A percentile compares a stretch with the other conserved stretches of the same genome.
phyloP scores from a whole-genome alignment of 2,888 invertebrate species.

The Andrena dorsata region DNA sequence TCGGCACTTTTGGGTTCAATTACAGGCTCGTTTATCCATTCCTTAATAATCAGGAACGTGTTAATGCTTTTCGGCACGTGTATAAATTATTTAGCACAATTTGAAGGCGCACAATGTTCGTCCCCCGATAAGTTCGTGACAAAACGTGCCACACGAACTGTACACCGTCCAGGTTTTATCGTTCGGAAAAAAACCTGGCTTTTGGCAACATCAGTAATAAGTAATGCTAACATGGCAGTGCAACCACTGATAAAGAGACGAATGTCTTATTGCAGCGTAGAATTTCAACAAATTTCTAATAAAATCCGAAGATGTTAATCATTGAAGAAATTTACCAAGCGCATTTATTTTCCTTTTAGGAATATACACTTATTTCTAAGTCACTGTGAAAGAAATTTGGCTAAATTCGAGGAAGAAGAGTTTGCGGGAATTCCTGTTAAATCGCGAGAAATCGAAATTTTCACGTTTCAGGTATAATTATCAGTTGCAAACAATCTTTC shows the following conservation, averaged over 20 bases:
- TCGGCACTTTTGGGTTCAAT: neutral
- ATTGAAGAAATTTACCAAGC: neutral
- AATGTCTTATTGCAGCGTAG: neutral
- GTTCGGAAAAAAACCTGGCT: neutral
- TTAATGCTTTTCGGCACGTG: neutral
- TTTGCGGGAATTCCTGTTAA: neutral
- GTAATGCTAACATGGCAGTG: neutral
- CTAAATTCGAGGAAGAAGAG: neutral
- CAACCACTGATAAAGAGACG: neutral
- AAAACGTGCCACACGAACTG: slow-evolving; percentile 6
- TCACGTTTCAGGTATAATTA: neutral
- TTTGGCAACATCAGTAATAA: neutral
- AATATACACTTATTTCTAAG: no score
- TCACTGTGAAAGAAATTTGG: no score
- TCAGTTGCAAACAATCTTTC: neutral
- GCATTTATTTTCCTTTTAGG: neutral
- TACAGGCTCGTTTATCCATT: no score
- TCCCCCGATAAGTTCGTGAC: neutral
- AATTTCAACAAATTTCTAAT: neutral
- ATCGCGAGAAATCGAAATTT: neutral
- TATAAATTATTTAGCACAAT: neutral
- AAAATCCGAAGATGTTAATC: neutral
- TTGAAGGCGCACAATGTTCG: neutral
- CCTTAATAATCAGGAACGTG: neutral
- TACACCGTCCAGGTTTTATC: neutral